A percentile compares a stretch with the other conserved stretches of the same genome.
Conservation (phyloP, 2,113 vertebrate genomes). For the Macrotis lagotis region DNA sequence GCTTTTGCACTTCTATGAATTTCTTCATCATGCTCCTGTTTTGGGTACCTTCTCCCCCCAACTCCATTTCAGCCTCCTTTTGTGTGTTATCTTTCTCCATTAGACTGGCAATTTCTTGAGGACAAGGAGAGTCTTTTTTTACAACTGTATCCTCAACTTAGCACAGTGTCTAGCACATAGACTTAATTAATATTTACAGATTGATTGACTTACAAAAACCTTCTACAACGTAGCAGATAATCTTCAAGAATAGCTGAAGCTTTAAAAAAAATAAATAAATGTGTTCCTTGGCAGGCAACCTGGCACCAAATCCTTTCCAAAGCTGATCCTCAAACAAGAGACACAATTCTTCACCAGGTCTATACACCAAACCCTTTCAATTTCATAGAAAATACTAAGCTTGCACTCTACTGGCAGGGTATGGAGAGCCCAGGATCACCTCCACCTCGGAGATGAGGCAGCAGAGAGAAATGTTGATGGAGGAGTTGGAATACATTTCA, state of each 20-base stretch:
- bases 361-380: background rate
- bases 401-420: background rate
- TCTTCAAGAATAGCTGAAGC: background rate
- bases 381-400: background rate
- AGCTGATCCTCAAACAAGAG: background rate
- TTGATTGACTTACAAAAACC: background rate
- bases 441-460: background rate
- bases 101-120: background rate
- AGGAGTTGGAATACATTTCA: slow-evolving; percentile 9
- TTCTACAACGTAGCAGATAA: background rate
- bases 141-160: background rate
- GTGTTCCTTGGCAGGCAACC: background rate
- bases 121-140: background rate
- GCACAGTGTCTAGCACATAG: background rate
- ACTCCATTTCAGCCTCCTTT: background rate
- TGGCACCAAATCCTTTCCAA: background rate
- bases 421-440: background rate
- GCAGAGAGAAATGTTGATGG: background rate
- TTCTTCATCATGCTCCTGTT: background rate
- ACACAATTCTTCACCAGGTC: background rate
- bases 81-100: background rate
- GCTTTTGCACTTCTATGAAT: background rate
- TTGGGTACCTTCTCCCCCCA: background rate
- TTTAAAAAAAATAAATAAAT: background rate
- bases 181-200: background rate